Conservation (phyloP, 2,797 vertebrate genomes). For the Masticophis lateralis region DNA sequence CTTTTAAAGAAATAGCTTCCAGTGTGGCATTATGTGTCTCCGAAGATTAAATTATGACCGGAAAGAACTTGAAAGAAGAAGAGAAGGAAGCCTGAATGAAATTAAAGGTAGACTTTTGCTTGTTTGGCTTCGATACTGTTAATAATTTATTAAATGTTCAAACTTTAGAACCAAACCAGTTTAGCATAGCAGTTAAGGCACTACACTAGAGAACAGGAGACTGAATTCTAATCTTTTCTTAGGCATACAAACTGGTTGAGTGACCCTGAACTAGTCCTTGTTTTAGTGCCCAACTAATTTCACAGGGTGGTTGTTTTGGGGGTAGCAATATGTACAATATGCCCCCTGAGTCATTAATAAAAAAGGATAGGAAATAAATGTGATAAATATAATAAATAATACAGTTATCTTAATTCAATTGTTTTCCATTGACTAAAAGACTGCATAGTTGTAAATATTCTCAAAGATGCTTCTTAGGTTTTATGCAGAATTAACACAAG, state of each 20-base stretch:
- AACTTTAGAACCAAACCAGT: neutral
- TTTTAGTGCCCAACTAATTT: neutral
- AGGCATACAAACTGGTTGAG: neutral
- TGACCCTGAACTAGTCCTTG: neutral
- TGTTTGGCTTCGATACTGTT: neutral
- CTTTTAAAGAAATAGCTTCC: slow-evolving; percentile 90
- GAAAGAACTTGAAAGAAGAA: slow-evolving; percentile 87
- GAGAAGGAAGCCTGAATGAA: slow-evolving; percentile 86
- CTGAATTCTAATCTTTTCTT: neutral
- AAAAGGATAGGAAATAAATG: neutral
- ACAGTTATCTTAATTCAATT: neutral
- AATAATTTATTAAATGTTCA: neutral
- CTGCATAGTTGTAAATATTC: neutral
- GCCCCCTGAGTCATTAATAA: neutral
- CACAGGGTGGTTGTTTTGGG: neutral
- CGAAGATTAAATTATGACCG: slow-evolving; percentile 93
- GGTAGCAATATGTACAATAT: neutral
- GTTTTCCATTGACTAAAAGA: neutral
- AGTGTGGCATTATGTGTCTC: slow-evolving; percentile 96
- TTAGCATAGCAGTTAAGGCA: neutral
- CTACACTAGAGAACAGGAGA: neutral
- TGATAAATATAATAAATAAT: neutral
- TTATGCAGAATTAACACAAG: neutral
- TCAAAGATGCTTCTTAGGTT: neutral
- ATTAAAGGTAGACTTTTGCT: slow-evolving; percentile 75